phyloP scores from a whole-genome alignment of 2,888 invertebrate species.

The Amphipoea lucens region DNA sequence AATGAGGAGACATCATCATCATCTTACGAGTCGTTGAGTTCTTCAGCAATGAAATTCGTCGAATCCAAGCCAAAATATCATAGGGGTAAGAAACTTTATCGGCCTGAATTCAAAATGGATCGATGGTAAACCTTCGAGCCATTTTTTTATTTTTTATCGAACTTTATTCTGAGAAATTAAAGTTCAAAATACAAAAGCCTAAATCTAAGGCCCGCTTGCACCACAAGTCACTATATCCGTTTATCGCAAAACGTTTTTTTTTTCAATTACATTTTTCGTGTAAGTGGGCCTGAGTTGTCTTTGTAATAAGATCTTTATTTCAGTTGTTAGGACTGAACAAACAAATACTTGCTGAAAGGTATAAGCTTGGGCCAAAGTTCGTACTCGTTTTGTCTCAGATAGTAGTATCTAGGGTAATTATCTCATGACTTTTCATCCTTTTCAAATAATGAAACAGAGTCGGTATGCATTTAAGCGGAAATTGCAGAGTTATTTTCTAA shows the following conservation, averaged over 20 bases:
- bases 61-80: constrained; percentile 22
- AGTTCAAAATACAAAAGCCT: not conserved
- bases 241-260: not conserved
- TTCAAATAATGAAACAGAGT: not conserved
- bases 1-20: not conserved
- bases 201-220: not conserved
- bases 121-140: not conserved
- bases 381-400: not conserved
- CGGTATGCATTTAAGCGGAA: too few relatives aligned
- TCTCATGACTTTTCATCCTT: not conserved
- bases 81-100: constrained; percentile 26
- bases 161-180: not conserved
- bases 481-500: too few relatives aligned
- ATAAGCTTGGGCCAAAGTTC: not conserved
- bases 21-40: not conserved
- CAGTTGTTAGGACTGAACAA: not conserved
- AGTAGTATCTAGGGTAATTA: not conserved
- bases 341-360: not conserved
- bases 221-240: not conserved
- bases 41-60: not conserved
- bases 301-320: not conserved
- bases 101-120: not conserved
- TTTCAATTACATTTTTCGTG: not conserved
- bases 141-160: not conserved
- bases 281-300: not conserved